A percentile compares a stretch with the other conserved stretches of the same genome.
Evolutionary conservation across 2,113 vertebrate species (phyloP).

Genomic region (Microtus montanus): DNA sequence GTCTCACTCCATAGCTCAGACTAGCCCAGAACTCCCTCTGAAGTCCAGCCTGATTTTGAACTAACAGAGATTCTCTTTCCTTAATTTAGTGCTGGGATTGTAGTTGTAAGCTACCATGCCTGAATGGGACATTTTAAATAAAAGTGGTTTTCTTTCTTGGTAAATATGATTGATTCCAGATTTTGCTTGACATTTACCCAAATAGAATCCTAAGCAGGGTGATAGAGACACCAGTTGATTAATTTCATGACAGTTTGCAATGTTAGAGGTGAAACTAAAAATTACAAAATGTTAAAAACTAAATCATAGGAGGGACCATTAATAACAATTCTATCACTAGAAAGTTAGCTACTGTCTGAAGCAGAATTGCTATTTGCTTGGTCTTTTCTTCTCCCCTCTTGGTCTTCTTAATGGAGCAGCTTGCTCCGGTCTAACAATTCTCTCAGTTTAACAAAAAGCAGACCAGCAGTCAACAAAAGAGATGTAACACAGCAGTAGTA

Average conservation of each 20-base stretch:
- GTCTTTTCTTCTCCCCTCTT: no score
- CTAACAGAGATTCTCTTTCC: not conserved
- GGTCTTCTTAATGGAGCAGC: not conserved
- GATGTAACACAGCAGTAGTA: not conserved
- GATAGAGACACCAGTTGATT: not conserved
- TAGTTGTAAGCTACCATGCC: not conserved
- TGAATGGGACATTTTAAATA: not conserved
- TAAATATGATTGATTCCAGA: not conserved
- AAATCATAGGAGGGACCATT: not conserved
- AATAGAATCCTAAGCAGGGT: not conserved
- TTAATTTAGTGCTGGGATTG: not conserved
- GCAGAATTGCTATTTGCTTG: not conserved
- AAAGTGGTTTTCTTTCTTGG: constrained; percentile 9
- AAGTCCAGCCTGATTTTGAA: not conserved
- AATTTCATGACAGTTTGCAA: not conserved
- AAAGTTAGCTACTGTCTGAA: not conserved
- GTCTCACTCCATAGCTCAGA: not conserved
- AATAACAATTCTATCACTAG: not conserved
- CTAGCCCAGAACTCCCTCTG: not conserved
- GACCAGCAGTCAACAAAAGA: not conserved
- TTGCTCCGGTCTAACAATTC: not conserved
- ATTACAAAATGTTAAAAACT: constrained; percentile 29
- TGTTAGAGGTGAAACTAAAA: constrained; percentile 17
- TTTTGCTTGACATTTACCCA: not conserved
- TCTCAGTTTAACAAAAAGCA: not conserved